These are phyloP conservation scores for Ypsolopha sequella DNA, from an alignment of 2,888 invertebrate genomes.

Conservation along the genomic window DNA sequence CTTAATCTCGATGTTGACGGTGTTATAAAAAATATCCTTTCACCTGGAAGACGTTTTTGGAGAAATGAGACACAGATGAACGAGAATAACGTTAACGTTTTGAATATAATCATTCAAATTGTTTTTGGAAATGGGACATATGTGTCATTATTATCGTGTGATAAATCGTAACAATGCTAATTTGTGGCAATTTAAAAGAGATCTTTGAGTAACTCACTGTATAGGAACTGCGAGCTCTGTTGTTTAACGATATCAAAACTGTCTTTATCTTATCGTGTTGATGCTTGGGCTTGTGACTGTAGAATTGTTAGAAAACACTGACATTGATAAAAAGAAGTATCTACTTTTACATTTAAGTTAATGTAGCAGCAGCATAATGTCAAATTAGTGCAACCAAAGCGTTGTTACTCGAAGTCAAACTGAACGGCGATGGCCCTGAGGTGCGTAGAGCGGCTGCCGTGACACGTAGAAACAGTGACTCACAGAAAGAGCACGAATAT, in stretches of 20 bases:
- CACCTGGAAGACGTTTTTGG: constrained; percentile 33
- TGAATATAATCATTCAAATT: too few relatives aligned
- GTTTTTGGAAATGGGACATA: too few relatives aligned
- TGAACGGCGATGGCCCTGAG: constrained; percentile 53
- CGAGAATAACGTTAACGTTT: too few relatives aligned
- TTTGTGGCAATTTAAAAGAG: too few relatives aligned
- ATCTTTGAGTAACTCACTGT: too few relatives aligned
- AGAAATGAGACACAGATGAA: neutral
- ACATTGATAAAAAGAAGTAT: neutral
- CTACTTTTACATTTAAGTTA: neutral
- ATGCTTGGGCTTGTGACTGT: too few relatives aligned
- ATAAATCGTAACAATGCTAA: too few relatives aligned
- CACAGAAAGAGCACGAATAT: constrained; percentile 54
- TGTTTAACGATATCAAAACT: too few relatives aligned
- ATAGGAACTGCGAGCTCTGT: too few relatives aligned
- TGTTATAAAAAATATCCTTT: constrained; percentile 53
- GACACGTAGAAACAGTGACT: constrained; percentile 67
- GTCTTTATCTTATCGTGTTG: too few relatives aligned
- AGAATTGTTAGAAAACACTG: neutral
- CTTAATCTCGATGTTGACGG: constrained; percentile 35
- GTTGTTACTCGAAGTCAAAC: neutral
- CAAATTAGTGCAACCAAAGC: neutral
- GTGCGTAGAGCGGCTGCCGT: constrained; percentile 59
- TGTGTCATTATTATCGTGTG: too few relatives aligned
- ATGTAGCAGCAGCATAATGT: neutral